phyloP scores from a whole-genome alignment of 2,888 invertebrate species.

The Bellardia pandia region DNA sequence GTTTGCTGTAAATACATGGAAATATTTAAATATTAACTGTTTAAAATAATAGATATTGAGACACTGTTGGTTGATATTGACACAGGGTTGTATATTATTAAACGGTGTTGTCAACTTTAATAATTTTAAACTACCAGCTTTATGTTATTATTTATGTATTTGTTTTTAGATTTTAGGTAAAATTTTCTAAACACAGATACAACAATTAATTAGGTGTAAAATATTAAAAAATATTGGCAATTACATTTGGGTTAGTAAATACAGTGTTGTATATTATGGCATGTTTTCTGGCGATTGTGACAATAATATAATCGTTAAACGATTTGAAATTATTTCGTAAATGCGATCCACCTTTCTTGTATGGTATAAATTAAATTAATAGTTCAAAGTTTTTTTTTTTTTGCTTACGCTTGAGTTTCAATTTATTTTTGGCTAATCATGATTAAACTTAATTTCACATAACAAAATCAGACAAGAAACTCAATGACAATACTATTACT shows the following conservation, averaged over 20 bases:
- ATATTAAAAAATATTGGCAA: no score
- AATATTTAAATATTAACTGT: not conserved
- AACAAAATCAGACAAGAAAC: not conserved
- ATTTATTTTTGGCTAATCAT: slow-evolving; percentile 5
- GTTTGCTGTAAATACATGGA: not conserved
- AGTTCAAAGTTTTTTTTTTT: slow-evolving; percentile 3
- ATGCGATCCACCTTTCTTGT: not conserved
- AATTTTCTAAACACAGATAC: no score
- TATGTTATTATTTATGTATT: not conserved
- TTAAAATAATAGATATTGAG: not conserved
- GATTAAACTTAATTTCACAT: slow-evolving; percentile 16
- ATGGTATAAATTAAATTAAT: slow-evolving; percentile 18
- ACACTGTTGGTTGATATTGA: not conserved
- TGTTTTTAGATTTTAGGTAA: not conserved
- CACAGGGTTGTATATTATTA: not conserved
- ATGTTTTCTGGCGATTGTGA: slow-evolving; percentile 1
- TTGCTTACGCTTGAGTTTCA: not conserved
- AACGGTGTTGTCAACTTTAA: not conserved
- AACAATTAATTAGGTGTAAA: no score
- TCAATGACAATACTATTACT: not conserved
- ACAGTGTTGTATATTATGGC: not conserved
- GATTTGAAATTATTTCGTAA: slow-evolving; percentile 11
- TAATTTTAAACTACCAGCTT: no score
- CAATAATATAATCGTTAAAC: slow-evolving; percentile 18
- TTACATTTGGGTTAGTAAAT: no score